Evolutionary conservation across 2,113 vertebrate species (phyloP).

Genomic region (Sigmodon hispidus): DNA sequence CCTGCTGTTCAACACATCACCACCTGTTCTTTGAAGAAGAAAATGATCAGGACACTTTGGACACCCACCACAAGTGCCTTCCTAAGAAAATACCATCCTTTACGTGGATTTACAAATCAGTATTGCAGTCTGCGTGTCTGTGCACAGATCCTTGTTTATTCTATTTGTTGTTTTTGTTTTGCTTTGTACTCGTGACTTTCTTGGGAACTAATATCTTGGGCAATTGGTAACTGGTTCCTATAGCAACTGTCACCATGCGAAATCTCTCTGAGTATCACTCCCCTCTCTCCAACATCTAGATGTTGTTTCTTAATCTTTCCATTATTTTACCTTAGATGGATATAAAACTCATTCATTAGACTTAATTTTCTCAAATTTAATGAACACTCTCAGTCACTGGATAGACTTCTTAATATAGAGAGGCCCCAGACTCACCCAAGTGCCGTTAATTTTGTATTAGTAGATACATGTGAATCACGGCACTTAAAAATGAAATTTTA

Average conservation of each 20-base stretch:
- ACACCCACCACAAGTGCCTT: background rate
- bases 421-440: background rate
- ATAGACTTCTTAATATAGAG: background rate
- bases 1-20: background rate
- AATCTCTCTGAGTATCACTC: constrained; percentile 74
- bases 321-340: constrained; percentile 51
- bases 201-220: constrained; percentile 56
- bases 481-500: background rate
- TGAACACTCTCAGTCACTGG: background rate
- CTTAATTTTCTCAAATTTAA: background rate
- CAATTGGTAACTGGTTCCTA: constrained; percentile 81
- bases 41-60: background rate
- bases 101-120: background rate
- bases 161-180: constrained; percentile 57
- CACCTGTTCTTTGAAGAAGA: background rate
- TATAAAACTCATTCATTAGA: constrained; percentile 66
- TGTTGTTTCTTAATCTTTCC: constrained; percentile 52
- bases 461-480: background rate
- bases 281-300: constrained; percentile 64
- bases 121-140: background rate
- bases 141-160: constrained; percentile 28
- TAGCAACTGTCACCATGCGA: constrained; percentile 84
- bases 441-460: constrained; percentile 5
- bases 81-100: constrained; percentile 25
- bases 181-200: constrained; percentile 44